phyloP scores from a whole-genome alignment of 2,797 vertebrate species.

The Tragelaphus oryx region DNA sequence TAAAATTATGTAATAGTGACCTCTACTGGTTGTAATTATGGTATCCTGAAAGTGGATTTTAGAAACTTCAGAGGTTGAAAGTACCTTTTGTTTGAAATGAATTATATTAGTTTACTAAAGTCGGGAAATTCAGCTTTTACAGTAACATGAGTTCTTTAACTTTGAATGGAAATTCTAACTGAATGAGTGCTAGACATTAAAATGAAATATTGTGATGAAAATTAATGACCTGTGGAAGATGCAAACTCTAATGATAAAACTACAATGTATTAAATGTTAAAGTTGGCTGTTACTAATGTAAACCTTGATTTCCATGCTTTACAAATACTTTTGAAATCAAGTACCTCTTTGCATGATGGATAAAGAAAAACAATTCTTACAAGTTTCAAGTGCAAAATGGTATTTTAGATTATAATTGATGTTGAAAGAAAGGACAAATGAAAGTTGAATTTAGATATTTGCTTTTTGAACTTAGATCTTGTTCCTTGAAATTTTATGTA shows the following conservation, averaged over 20 bases:
- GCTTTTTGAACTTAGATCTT: neutral
- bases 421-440: conserved; percentile 28
- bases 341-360: neutral
- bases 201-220: conserved; percentile 32
- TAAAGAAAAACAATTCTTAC: neutral
- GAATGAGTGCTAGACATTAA: conserved; percentile 13
- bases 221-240: neutral
- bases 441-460: conserved; percentile 22
- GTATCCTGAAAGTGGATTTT: conserved; percentile 12
- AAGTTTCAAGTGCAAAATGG: conserved; percentile 6
- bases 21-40: conserved; percentile 58
- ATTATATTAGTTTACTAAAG: conserved; percentile 7
- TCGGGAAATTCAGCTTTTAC: neutral
- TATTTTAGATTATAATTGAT: conserved; percentile 24
- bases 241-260: neutral
- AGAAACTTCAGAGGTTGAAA: neutral
- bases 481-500: conserved; percentile 26
- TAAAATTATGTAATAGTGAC: conserved; percentile 48
- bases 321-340: conserved; percentile 10
- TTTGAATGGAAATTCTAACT: conserved; percentile 19
- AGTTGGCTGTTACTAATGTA: neutral
- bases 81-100: conserved; percentile 24
- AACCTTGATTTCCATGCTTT: conserved; percentile 26
- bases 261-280: neutral
- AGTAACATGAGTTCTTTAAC: neutral